Base-by-base conservation (phyloP, 1,140 invertebrate genomes). In the Drosophila leontia region DNA sequence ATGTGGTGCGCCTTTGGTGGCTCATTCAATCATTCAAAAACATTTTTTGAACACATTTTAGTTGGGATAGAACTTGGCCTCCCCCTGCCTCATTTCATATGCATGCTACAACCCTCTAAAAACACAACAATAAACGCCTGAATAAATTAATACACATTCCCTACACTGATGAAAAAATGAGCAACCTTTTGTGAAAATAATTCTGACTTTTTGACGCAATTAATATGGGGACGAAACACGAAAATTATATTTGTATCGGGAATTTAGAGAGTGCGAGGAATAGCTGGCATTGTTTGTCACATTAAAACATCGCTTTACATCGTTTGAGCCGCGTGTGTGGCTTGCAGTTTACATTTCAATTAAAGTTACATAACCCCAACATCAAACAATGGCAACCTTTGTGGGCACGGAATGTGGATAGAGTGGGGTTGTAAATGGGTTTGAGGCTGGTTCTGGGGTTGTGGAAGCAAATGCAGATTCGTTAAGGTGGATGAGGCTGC, bases 301-400 rank as follows among this genome's bases (percentile, higher is more conserved):
- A 85, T 85, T 85, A 74, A 87, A 82, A 80, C 78, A 81, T 69
- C 84, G 79, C 75, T 82, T 80, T 82, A 79, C 75, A 72, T 86
- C 80, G 86, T 71, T 80, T 80, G 75, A 88, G 77, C 82, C 71
- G 84, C 77, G 84, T 86, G 80, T 86, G 83, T 74, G 83, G 84
- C 74, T 80, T 83, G 64, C 83, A 87, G 76, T 87, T 87, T 80
- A 87, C 83, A 87, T 87, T 88, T 88, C 83, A 87, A 87, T 88
- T 87, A 87, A 88, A 87, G 83, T 83, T 80, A 83, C 83, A 88
- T 88, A 87, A 80, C 80, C 83, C 77, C 67, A 87, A 82, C 64
- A 88, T 68, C 63, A 83, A 80, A 64, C 77, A 78, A 67, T 78
- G 56, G 44, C 56, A 51, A 39, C 41, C 68, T 34, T 26, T 39